phyloP scores from a whole-genome alignment of 2,797 vertebrate genomes.

The Bradypus variegatus region DNA sequence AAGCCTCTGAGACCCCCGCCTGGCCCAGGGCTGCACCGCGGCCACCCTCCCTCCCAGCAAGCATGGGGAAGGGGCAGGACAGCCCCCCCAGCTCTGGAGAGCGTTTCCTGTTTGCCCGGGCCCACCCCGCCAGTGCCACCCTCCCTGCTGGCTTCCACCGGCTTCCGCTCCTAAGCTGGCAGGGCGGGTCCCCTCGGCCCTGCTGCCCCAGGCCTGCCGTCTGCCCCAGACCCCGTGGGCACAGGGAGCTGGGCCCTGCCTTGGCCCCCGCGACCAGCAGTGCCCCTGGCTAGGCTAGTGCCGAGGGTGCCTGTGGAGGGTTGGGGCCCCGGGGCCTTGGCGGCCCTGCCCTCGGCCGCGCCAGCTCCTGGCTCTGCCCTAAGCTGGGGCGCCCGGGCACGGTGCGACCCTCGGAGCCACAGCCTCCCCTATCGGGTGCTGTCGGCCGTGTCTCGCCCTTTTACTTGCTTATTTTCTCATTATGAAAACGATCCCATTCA shows the following conservation, averaged over 20 bases:
- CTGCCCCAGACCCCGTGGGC: neutral
- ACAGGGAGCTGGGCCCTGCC: neutral
- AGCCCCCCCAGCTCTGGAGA: fast-evolving
- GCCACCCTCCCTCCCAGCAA: no score
- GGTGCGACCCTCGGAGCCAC: neutral
- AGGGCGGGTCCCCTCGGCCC: neutral
- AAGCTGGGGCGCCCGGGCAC: neutral
- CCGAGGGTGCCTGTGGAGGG: no score
- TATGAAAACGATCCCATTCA: fast-evolving
- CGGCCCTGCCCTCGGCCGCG: no score
- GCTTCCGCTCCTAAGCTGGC: neutral
- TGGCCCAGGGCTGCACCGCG: fast-evolving
- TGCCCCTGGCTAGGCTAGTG: neutral
- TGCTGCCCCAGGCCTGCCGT: no score
- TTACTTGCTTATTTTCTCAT: neutral
- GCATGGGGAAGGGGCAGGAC: neutral
- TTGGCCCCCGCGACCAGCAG: neutral
- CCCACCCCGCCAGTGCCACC: neutral
- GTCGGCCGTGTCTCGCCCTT: fast-evolving
- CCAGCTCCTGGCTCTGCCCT: fast-evolving
- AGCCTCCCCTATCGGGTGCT: no score
- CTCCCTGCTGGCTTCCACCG: no score
- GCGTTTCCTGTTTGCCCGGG: neutral
- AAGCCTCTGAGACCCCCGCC: neutral
- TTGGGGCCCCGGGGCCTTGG: no score